A percentile compares a stretch with the other conserved stretches of the same genome.
phyloP scores from a whole-genome alignment of 2,888 invertebrate genomes.

The Catocala fraxini region DNA sequence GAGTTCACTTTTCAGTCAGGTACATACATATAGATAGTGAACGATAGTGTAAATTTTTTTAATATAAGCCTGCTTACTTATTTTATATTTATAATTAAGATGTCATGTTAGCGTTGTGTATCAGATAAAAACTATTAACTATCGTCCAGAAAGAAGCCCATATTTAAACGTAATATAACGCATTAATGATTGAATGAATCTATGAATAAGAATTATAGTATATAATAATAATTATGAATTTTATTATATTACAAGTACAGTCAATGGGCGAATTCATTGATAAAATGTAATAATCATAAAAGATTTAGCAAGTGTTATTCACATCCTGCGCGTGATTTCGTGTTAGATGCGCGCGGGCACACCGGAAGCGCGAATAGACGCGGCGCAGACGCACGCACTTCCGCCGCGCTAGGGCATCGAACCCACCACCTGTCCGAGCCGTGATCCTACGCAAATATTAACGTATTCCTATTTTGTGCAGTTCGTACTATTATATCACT shows the following conservation, averaged over 20 bases:
- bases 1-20: too few relatives aligned
- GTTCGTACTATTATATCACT: background rate
- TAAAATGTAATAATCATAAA: constrained; percentile 42
- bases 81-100: too few relatives aligned
- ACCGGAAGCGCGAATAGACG: constrained; percentile 86
- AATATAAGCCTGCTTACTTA: too few relatives aligned
- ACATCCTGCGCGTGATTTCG: constrained; percentile 60
- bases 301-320: constrained; percentile 52
- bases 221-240: too few relatives aligned
- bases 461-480: constrained; percentile 7
- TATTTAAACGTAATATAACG: too few relatives aligned
- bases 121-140: too few relatives aligned
- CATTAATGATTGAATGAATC: too few relatives aligned
- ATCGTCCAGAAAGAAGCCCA: too few relatives aligned
- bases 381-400: constrained; percentile 84
- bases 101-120: too few relatives aligned
- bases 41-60: too few relatives aligned
- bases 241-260: background rate
- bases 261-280: constrained; percentile 23
- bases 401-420: constrained; percentile 79
- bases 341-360: constrained; percentile 68
- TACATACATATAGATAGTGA: too few relatives aligned
- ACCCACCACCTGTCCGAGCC: constrained; percentile 74
- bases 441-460: constrained; percentile 57
- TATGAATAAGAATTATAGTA: background rate